Evolutionary conservation across 2,888 invertebrate species (phyloP).

Genomic region (Ormia ochracea): DNA sequence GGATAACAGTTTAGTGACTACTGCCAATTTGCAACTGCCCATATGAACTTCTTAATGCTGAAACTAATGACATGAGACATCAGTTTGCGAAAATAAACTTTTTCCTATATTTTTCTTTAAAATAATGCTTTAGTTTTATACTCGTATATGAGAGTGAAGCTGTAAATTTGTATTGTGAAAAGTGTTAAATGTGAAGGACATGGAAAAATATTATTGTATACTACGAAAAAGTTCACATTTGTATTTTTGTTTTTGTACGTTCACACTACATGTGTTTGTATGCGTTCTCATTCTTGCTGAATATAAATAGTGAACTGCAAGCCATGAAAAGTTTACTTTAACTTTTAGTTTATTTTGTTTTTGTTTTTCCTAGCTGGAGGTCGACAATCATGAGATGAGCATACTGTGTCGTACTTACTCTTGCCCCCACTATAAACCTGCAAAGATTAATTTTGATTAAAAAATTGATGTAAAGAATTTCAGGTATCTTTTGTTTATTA

Average conservation of each 20-base stretch:
- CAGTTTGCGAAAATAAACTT: too few relatives aligned
- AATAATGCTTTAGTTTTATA: not conserved
- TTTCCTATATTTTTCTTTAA: not conserved
- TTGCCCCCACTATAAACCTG: not conserved
- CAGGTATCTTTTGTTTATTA: not conserved
- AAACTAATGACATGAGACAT: too few relatives aligned
- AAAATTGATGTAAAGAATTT: not conserved
- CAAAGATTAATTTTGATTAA: not conserved
- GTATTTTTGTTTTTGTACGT: not conserved
- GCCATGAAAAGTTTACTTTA: constrained; percentile 13
- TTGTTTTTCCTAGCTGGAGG: not conserved
- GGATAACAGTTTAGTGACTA: too few relatives aligned
- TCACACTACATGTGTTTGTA: not conserved
- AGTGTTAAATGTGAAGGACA: constrained; percentile 53
- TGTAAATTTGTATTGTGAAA: constrained; percentile 28
- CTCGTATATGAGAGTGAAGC: constrained; percentile 31
- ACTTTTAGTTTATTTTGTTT: not conserved
- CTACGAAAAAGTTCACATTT: not conserved
- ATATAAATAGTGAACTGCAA: constrained; percentile 14
- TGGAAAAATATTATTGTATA: constrained; percentile 12
- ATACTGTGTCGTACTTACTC: not conserved
- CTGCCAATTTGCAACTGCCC: too few relatives aligned
- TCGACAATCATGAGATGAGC: constrained; percentile 24
- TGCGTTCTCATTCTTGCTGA: not conserved
- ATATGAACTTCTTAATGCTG: too few relatives aligned